phyloP scores from a whole-genome alignment of 2,888 invertebrate species.

The Thereva unica region DNA sequence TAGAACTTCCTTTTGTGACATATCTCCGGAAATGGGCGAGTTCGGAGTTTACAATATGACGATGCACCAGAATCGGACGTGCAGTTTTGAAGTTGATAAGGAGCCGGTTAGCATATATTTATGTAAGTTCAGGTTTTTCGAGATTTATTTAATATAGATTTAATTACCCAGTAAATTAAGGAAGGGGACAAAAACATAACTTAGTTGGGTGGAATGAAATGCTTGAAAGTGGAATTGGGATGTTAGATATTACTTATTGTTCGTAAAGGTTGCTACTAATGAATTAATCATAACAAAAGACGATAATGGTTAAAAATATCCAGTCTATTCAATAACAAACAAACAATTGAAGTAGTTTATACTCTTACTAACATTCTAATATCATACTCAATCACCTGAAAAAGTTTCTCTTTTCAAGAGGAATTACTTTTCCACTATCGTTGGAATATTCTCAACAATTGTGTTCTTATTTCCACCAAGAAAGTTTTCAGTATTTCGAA shows the following conservation, averaged over 20 bases:
- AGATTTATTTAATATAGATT: not conserved
- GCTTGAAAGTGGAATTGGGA: slow-evolving; percentile 51
- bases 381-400: no score
- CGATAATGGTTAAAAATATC: no score
- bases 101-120: slow-evolving; percentile 73
- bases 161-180: not conserved
- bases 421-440: no score
- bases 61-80: slow-evolving; percentile 60
- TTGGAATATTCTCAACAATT: no score
- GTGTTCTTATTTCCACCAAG: no score
- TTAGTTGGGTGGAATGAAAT: not conserved
- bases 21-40: slow-evolving; percentile 65
- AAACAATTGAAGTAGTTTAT: no score
- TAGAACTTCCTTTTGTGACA: slow-evolving; percentile 65
- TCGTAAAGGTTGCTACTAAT: no score
- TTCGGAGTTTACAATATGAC: slow-evolving; percentile 74
- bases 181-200: not conserved
- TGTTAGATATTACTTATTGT: slow-evolving; percentile 38
- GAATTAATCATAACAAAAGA: no score
- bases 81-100: slow-evolving; percentile 62
- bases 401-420: no score
- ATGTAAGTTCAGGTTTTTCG: slow-evolving; percentile 62
- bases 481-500: no score
- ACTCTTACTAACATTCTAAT: no score
- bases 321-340: no score